phyloP scores from a whole-genome alignment of 1,140 invertebrate genomes.

The Ostrea denselamellosa region DNA sequence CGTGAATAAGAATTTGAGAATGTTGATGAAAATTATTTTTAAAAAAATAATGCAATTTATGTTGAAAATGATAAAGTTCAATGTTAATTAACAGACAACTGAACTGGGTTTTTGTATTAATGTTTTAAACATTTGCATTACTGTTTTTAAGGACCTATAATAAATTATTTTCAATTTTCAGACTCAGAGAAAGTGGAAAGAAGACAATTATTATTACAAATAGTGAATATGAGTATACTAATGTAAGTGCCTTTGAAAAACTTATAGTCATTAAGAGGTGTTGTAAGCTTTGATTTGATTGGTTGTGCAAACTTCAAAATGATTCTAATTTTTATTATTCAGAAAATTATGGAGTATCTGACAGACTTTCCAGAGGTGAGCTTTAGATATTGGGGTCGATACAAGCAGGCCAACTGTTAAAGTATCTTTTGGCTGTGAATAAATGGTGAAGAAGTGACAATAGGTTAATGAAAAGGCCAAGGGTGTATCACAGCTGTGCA shows the following conservation, averaged over 20 bases:
- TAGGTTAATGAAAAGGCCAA: background rate
- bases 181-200: slow-evolving; percentile 91
- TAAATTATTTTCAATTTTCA: slow-evolving; percentile 62
- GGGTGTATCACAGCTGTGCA: too few relatives aligned
- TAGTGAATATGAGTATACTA: slow-evolving; percentile 96
- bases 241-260: slow-evolving; percentile 81
- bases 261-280: too few relatives aligned
- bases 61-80: too few relatives aligned
- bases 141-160: too few relatives aligned
- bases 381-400: background rate
- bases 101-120: too few relatives aligned
- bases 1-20: too few relatives aligned
- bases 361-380: slow-evolving; percentile 91
- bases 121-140: too few relatives aligned
- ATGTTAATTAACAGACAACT: too few relatives aligned
- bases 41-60: too few relatives aligned
- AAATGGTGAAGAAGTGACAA: too few relatives aligned
- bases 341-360: slow-evolving; percentile 95
- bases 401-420: background rate
- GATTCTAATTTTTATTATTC: slow-evolving; percentile 62
- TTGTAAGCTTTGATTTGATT: too few relatives aligned
- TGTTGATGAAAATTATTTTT: too few relatives aligned
- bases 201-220: slow-evolving; percentile 98
- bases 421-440: background rate
- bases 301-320: background rate